A percentile compares a stretch with the other conserved stretches of the same genome.
Conservation (phyloP, 2,888 invertebrate species). For the Ormyrus nitidulus region DNA sequence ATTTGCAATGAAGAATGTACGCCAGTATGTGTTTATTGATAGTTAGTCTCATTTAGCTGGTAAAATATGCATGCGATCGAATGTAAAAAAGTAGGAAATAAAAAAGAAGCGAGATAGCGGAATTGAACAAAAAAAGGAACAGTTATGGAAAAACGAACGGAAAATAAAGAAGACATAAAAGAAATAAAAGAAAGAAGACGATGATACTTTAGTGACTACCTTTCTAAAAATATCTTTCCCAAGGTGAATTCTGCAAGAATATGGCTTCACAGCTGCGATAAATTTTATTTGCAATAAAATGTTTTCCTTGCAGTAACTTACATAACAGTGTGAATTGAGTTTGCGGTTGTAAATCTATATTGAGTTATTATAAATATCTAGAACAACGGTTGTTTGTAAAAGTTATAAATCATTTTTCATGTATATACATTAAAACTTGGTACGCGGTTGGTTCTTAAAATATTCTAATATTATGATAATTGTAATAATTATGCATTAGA, state of each 20-base stretch:
- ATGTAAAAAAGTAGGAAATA: neutral
- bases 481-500: too few species aligned
- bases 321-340: neutral
- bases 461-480: neutral
- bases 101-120: neutral
- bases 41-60: too few species aligned
- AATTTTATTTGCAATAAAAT: slow-evolving; percentile 45
- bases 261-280: slow-evolving; percentile 32
- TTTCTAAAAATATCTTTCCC: slow-evolving; percentile 39
- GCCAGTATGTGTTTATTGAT: too few species aligned
- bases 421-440: neutral
- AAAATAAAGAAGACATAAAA: neutral
- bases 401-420: neutral
- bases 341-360: slow-evolving; percentile 5
- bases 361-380: slow-evolving; percentile 6
- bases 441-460: neutral
- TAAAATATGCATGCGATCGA: too few species aligned
- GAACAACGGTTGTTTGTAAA: neutral
- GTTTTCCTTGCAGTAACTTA: slow-evolving; percentile 15
- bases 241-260: slow-evolving; percentile 17
- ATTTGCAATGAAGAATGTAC: too few species aligned
- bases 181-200: neutral
- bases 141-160: neutral
- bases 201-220: slow-evolving; percentile 20
- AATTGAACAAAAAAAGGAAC: neutral